phyloP scores from a whole-genome alignment of 2,888 invertebrate species.

The Physocephala rufipes region DNA sequence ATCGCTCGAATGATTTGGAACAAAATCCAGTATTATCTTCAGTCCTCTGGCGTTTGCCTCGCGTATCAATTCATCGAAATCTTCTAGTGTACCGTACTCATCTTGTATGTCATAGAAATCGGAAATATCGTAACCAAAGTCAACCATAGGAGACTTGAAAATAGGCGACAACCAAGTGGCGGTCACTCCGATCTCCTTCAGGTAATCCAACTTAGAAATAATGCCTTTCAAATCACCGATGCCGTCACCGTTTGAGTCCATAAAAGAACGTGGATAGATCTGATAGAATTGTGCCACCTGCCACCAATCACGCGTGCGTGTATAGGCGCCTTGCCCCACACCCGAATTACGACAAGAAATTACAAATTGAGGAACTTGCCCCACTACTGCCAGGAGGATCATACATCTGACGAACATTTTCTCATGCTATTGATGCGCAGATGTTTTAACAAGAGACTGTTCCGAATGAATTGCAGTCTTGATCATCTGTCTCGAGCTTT shows the following conservation, averaged over 20 bases:
- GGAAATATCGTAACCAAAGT: slow-evolving; percentile 87
- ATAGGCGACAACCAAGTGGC: slow-evolving; percentile 88
- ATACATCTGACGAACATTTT: no score
- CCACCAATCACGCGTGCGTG: slow-evolving; percentile 54
- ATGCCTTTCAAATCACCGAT: slow-evolving; percentile 87
- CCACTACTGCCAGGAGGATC: no score
- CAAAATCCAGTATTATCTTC: slow-evolving; percentile 73
- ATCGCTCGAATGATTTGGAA: slow-evolving; percentile 77
- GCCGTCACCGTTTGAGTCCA: slow-evolving; percentile 82
- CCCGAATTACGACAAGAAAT: no score
- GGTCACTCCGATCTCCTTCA: slow-evolving; percentile 75
- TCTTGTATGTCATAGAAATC: slow-evolving; percentile 79
- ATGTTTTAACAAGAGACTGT: no score
- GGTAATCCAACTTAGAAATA: slow-evolving; percentile 70
- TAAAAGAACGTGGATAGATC: slow-evolving; percentile 79
- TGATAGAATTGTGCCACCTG: slow-evolving; percentile 72
- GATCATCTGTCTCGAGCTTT: no score
- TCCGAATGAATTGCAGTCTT: no score
- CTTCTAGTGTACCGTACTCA: slow-evolving; percentile 77
- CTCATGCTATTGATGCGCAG: no score
- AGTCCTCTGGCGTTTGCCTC: slow-evolving; percentile 70
- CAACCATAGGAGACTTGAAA: slow-evolving; percentile 82
- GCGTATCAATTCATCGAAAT: slow-evolving; percentile 72
- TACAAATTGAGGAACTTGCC: no score
- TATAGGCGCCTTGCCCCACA: no score